These are phyloP conservation scores for Gari tellinella DNA, from an alignment of 2,888 invertebrate genomes.

Conservation along the genomic window DNA sequence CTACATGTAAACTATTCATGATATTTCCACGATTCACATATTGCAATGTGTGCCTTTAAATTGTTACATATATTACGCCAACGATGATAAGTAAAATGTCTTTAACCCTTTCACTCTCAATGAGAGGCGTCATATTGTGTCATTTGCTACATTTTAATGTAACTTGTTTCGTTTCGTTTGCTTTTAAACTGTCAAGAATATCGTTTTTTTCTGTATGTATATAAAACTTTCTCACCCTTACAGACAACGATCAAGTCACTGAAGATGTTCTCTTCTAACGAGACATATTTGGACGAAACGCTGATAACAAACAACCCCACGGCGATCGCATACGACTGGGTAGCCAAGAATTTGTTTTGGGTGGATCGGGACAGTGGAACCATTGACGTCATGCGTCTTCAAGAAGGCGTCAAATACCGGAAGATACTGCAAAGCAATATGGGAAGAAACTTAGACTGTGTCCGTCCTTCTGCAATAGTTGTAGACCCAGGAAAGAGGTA, in stretches of 20 bases:
- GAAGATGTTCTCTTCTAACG: slow-evolving; percentile 85
- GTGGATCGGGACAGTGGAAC: slow-evolving; percentile 92
- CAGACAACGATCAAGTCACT: slow-evolving; percentile 47
- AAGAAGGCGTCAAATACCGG: slow-evolving; percentile 91
- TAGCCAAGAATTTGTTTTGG: slow-evolving; percentile 96
- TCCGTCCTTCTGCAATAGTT: slow-evolving; percentile 93
- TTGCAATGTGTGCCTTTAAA: no score
- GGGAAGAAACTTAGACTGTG: slow-evolving; percentile 93
- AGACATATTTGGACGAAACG: slow-evolving; percentile 38
- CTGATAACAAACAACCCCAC: slow-evolving; percentile 91
- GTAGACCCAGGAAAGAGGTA: slow-evolving; percentile 96
- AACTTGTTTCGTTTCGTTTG: no score
- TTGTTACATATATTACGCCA: no score
- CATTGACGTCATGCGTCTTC: slow-evolving; percentile 88
- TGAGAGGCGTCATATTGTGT: no score
- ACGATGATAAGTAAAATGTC: no score
- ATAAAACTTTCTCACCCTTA: no score
- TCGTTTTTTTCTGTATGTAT: no score
- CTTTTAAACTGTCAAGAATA: no score
- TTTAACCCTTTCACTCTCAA: no score
- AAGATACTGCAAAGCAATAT: slow-evolving; percentile 95
- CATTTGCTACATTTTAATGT: no score
- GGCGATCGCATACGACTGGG: slow-evolving; percentile 97
- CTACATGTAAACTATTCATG: no score
- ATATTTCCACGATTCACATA: no score